Evolutionary conservation across 2,888 invertebrate genomes (phyloP).

Genomic region (Diarsia dahlii): DNA sequence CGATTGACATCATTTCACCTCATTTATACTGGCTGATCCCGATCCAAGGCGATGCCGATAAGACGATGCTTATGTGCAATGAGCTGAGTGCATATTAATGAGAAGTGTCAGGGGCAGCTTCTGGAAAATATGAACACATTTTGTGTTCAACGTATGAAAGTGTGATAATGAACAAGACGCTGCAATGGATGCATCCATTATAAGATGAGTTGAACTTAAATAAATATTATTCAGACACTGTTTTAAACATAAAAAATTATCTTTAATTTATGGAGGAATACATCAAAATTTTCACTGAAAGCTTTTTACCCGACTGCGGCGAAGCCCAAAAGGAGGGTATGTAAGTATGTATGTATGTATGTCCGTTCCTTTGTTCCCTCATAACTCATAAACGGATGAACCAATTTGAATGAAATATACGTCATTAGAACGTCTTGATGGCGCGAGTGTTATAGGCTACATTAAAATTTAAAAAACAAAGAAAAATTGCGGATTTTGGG

Average conservation of each 20-base stretch:
- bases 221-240: not conserved
- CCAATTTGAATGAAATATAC: too few relatives aligned
- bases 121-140: constrained; percentile 20
- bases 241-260: not conserved
- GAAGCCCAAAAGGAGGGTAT: too few relatives aligned
- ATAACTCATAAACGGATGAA: too few relatives aligned
- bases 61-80: not conserved
- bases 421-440: too few relatives aligned
- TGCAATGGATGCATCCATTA: not conserved
- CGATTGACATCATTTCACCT: not conserved
- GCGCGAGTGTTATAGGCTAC: too few relatives aligned
- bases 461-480: too few relatives aligned
- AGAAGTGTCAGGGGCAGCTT: not conserved
- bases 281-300: too few relatives aligned
- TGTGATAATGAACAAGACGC: constrained; percentile 1
- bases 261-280: not conserved
- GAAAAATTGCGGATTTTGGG: too few relatives aligned
- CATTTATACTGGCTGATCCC: not conserved
- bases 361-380: too few relatives aligned
- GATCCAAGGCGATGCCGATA: not conserved
- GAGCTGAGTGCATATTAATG: constrained; percentile 7
- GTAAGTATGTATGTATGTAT: too few relatives aligned
- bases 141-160: not conserved
- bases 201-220: constrained; percentile 6
- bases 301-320: too few relatives aligned